A percentile compares a stretch with the other conserved stretches of the same genome.
Conservation (phyloP, 92 coral and sea anemone genomes). For the Metridium senile region DNA sequence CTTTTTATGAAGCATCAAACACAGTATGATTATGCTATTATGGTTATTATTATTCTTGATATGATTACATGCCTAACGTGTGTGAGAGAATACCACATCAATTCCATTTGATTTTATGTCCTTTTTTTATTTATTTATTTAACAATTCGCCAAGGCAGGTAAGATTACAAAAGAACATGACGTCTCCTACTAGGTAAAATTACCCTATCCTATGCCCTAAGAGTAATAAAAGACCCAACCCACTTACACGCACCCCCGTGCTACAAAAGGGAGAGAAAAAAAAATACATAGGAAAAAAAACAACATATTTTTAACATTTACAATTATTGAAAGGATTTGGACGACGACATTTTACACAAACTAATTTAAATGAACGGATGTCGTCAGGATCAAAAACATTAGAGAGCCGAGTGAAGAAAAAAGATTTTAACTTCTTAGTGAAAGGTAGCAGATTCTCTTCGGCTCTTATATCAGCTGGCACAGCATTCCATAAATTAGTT, state of each 20-base stretch:
- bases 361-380: not conserved
- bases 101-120: too few relatives aligned
- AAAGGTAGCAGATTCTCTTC: not conserved
- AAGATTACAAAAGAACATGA: not conserved
- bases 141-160: not conserved
- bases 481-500: not conserved
- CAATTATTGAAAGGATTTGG: not conserved
- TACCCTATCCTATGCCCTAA: not conserved
- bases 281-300: too few relatives aligned
- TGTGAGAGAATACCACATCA: too few relatives aligned
- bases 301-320: not conserved
- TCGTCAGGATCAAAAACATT: not conserved
- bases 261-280: not conserved
- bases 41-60: too few relatives aligned
- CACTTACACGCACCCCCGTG: not conserved
- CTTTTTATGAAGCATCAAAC: too few relatives aligned
- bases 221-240: not conserved
- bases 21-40: too few relatives aligned
- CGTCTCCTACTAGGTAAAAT: not conserved
- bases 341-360: constrained; percentile 8
- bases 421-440: not conserved
- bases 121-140: too few relatives aligned
- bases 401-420: not conserved
- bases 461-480: not conserved
- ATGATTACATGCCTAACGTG: too few relatives aligned